Evolutionary conservation across 2,113 vertebrate species (phyloP), one percentile per base, ranked within the genome.

Genomic region (Porphyrio hochstetteri): DNA sequence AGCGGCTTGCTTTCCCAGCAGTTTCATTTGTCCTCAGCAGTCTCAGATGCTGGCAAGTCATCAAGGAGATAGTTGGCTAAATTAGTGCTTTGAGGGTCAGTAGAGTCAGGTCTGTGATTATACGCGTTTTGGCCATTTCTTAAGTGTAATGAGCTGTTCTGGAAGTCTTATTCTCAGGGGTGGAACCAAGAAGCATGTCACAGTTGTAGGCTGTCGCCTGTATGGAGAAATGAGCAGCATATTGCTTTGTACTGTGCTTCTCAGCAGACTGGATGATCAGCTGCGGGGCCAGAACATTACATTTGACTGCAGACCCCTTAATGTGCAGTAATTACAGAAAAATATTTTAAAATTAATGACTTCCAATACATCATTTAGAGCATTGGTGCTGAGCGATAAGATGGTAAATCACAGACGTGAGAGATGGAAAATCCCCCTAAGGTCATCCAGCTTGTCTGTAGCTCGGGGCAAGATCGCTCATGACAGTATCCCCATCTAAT

Each of bases 291-390:
- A 50, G 80, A 46, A 27, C 19, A 57, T 84, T 57, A 61, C 74
- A 53, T 78, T 64, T 72, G 57, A 36, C 81, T 91, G 65, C 50
- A 31, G 64, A 81, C 65, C 86, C 77, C 90, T 92, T 94, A 87
- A 91, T 91, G 74, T 86, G 80, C 72, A 75, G 64, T 95, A 94
- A 94, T 95, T 91, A 53, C 80, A 69, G 42, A 25, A 82, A 92
- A 90, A 88, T 84, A 94, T 71, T 96, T 56, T 68, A 50, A 92
- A 95, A 88, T 76, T 91, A 92, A 79, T 91, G 87, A 77, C 83
- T 93, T 57, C 55, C 76, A 90, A 68, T 94, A 71, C 48, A 86
- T 84, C 76, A 77, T 91, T 76, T 76, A 84, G 40, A 4, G 1
- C 65, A 46, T 31, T n/a, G 68, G 24, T 72, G 59, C 83, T 87